Evolutionary conservation across 2,888 invertebrate genomes (phyloP).

Genomic region (Standfussiana lucernea): DNA sequence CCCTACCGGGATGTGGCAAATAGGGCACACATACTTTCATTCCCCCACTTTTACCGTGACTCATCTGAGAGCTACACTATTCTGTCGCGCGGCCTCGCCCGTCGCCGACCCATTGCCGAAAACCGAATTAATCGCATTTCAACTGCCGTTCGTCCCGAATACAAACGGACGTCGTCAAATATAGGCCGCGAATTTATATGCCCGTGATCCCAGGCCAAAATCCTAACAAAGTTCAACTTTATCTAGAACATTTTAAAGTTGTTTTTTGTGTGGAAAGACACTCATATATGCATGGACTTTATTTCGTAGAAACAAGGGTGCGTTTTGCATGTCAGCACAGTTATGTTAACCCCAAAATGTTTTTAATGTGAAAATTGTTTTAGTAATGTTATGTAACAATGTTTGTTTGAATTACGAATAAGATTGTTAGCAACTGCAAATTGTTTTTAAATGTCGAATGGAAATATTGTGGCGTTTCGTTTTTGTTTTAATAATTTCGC

Average conservation of each 20-base stretch:
- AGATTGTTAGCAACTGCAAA: slow-evolving; percentile 25
- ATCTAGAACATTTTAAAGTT: neutral
- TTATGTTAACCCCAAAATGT: slow-evolving; percentile 37
- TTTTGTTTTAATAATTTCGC: slow-evolving; percentile 33
- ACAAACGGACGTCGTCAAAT: slow-evolving; percentile 78
- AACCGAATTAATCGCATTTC: slow-evolving; percentile 78
- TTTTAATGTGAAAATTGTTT: slow-evolving; percentile 59
- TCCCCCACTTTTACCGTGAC: slow-evolving; percentile 50
- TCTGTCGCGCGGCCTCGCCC: slow-evolving; percentile 20
- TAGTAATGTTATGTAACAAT: slow-evolving; percentile 48
- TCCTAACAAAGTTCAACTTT: slow-evolving; percentile 32
- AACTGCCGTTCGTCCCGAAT: slow-evolving; percentile 78
- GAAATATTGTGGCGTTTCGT: slow-evolving; percentile 25
- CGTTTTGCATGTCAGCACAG: slow-evolving; percentile 19
- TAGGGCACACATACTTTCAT: slow-evolving; percentile 40
- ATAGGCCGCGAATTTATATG: slow-evolving; percentile 73
- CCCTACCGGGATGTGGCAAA: slow-evolving; percentile 37
- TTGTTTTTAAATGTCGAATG: slow-evolving; percentile 31
- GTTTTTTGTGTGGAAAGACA: neutral
- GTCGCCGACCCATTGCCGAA: slow-evolving; percentile 70
- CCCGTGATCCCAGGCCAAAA: slow-evolving; percentile 47
- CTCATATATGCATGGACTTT: slow-evolving; percentile 3
- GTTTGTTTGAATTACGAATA: slow-evolving; percentile 49
- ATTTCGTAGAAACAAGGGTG: slow-evolving; percentile 13
- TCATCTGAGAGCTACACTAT: slow-evolving; percentile 39